phyloP scores from a whole-genome alignment of 2,888 invertebrate species.

The Trachelus iudaicus region DNA sequence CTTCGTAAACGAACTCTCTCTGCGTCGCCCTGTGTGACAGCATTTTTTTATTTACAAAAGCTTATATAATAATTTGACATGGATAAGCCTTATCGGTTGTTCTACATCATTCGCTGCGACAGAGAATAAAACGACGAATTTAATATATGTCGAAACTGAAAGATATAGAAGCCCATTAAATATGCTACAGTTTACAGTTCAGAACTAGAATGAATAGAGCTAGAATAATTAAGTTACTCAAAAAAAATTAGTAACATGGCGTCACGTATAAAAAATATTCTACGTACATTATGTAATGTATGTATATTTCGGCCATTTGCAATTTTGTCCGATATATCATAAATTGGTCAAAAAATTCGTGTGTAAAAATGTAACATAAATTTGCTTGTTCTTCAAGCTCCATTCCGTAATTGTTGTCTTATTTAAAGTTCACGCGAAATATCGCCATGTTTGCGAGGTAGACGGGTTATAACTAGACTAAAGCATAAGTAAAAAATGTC shows the following conservation, averaged over 20 bases:
- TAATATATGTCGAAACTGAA: background rate
- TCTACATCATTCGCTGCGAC: background rate
- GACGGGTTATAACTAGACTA: background rate
- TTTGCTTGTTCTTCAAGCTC: background rate
- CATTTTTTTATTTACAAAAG: too few species aligned
- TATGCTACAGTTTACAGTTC: background rate
- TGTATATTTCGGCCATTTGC: background rate
- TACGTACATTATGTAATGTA: background rate
- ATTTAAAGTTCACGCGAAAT: background rate
- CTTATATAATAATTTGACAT: background rate
- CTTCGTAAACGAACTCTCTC: background rate
- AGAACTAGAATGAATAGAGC: background rate
- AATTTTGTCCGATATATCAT: background rate
- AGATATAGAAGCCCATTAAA: background rate
- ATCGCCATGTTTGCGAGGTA: background rate
- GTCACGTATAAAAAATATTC: background rate
- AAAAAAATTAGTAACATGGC: background rate
- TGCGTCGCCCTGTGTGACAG: too few species aligned
- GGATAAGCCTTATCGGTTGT: background rate
- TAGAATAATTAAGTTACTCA: background rate
- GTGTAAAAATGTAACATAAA: background rate
- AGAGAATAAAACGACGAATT: background rate
- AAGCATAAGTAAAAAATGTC: background rate
- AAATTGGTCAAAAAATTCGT: background rate
- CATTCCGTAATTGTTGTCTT: background rate